Base-by-base conservation (phyloP, 1,140 invertebrate species). In the Adelges cooleyi region DNA sequence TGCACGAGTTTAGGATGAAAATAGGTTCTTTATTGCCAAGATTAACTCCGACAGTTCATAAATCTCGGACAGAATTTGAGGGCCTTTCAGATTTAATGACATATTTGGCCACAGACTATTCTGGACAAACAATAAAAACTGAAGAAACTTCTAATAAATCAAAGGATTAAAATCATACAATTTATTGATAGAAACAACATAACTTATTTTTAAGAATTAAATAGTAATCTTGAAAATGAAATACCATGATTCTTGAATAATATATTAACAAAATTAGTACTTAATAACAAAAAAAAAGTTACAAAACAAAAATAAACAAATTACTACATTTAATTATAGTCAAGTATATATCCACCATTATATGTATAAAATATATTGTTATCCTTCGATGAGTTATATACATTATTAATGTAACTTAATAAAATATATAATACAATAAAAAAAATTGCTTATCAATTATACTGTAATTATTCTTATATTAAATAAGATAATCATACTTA, bases 51-150 rank as follows among this genome's bases (percentile, higher is more conserved):
- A 89, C 90, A 72, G 77, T 90, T 76, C 84, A 86, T 46, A 80
- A 84, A 72, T 88, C 89, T 67, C 81, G 90, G 74, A 92, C 88
- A 46, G 90, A 95, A 73, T 95, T 95, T 71, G 83, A 81, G 69
- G 85, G 86, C 67, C 74, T 92, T 2, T 90, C 84, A 69, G 89
- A 91, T 77, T 76, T 92, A 33, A 75, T 92, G 67, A 85, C 80
- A 71, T 92, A 92, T 75, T 71, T 91, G 68, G 79, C 84, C 3
- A 65, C 67, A 52, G 67, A 68, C 36, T 68, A 65, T 48, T 68
- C 67, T 29, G 67, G 62, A 46, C 59, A 68, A 49, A 40, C 20
- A 25, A 25, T 46, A 46, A 65, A 67, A 65, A 36, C 33, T 53
- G 8, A 65, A 65, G 44, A 15, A 11, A 46, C n/a, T n/a, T 23